Evolutionary conservation across 2,797 vertebrate species (phyloP).

Genomic region (Myotis vivesi): DNA sequence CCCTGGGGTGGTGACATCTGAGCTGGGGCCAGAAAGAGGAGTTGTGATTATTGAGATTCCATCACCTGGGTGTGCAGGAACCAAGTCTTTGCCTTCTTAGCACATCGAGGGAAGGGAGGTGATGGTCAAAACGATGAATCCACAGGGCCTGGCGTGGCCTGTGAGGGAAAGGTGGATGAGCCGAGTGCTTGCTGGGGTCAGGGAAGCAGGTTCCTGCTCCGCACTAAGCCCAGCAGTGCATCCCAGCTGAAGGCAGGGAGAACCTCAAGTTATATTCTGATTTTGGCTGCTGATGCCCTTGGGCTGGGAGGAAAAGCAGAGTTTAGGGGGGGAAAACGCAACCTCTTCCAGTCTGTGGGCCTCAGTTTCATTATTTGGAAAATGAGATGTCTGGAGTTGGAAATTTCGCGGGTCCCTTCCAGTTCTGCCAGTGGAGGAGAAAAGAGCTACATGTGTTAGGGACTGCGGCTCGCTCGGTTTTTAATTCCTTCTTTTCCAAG

Average conservation of each 20-base stretch:
- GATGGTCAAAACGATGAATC: neutral
- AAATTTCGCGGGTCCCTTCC: neutral
- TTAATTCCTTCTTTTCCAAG: neutral
- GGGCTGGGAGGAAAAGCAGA: neutral
- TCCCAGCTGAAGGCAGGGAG: neutral
- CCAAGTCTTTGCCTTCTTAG: neutral
- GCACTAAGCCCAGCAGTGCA: no score
- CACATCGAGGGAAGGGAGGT: neutral
- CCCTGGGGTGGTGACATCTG: neutral
- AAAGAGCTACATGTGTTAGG: neutral
- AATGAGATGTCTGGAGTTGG: neutral
- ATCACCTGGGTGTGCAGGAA: neutral
- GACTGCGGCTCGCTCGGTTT: neutral
- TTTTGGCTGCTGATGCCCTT: neutral
- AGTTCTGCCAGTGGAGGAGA: neutral
- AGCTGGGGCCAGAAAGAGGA: neutral
- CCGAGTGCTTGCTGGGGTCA: no score
- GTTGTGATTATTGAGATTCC: neutral
- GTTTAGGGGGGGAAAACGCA: neutral
- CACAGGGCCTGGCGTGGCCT: neutral
- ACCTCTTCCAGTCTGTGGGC: neutral
- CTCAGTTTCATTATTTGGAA: conserved; percentile 18
- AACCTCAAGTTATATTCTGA: neutral
- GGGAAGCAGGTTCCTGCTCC: neutral
- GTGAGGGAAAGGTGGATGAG: neutral